Conservation (phyloP, 2,113 vertebrate genomes). For the Poeciliopsis occidentalis region DNA sequence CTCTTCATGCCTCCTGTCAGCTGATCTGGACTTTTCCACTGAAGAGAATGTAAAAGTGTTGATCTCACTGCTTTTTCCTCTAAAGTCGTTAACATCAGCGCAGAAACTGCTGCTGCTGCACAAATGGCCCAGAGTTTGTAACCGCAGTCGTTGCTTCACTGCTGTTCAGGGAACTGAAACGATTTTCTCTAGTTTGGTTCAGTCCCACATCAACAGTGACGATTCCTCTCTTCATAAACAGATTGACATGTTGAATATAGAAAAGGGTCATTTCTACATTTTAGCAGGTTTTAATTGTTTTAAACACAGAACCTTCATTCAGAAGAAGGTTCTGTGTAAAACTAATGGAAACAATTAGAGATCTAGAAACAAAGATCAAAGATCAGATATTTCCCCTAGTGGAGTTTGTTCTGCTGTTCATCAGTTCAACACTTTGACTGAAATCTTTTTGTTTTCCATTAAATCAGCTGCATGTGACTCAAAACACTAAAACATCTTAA, state of each 20-base stretch:
- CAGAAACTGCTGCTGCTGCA: conserved; percentile 32
- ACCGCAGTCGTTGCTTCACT: background rate
- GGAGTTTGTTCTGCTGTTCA: too few relatives aligned
- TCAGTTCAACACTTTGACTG: too few relatives aligned
- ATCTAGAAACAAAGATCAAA: too few relatives aligned
- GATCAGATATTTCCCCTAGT: too few relatives aligned
- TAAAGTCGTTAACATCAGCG: background rate
- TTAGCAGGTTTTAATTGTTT: too few relatives aligned
- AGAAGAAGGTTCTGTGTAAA: too few relatives aligned
- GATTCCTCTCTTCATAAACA: background rate
- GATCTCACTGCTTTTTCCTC: conserved; percentile 21
- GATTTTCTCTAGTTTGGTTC: background rate
- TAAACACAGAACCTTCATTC: too few relatives aligned
- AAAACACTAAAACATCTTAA: too few relatives aligned
- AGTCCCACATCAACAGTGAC: background rate
- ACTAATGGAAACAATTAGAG: too few relatives aligned
- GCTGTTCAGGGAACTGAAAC: conserved; percentile 24
- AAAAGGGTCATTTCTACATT: too few relatives aligned
- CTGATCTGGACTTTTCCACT: conserved; percentile 6
- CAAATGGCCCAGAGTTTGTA: background rate
- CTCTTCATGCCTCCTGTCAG: background rate
- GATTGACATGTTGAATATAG: background rate
- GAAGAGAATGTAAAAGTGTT: conserved; percentile 21
- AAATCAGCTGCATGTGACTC: too few relatives aligned
- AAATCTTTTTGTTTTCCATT: too few relatives aligned